Percentiles rank a stretch among this genome's conserved stretches.
phyloP scores from a whole-genome alignment of 2,797 vertebrate genomes.

The Zenarchopterus dispar region DNA sequence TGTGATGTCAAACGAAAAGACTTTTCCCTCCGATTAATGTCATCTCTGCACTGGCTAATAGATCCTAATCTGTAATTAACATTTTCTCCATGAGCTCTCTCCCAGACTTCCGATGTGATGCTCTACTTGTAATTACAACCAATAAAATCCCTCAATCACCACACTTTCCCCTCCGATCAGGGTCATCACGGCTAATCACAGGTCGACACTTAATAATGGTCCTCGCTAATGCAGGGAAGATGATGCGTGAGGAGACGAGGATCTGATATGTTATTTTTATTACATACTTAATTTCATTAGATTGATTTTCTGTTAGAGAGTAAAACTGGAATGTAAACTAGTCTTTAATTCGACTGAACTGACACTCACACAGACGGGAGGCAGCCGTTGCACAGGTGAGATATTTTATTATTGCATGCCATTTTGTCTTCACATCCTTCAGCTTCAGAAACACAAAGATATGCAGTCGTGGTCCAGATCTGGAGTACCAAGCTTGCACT shows the following conservation, averaged over 20 bases:
- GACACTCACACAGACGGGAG: conserved; percentile 28
- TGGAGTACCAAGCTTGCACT: conserved; percentile 24
- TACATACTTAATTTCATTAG: conserved; percentile 26
- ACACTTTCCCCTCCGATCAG: conserved; percentile 61
- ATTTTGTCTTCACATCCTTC: conserved; percentile 47
- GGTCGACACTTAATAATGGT: conserved; percentile 65
- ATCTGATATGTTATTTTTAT: conserved; percentile 60
- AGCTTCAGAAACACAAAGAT: conserved; percentile 5
- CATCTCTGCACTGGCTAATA: conserved; percentile 63
- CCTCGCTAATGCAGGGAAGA: conserved; percentile 66
- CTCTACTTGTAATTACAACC: conserved; percentile 74
- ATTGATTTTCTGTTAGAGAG: not conserved
- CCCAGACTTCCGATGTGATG: conserved; percentile 68
- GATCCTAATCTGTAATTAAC: conserved; percentile 73
- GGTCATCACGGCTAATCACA: conserved; percentile 74
- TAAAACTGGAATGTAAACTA: conserved; percentile 17
- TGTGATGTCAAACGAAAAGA: conserved; percentile 33
- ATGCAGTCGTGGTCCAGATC: conserved; percentile 31
- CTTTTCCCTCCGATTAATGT: conserved; percentile 39
- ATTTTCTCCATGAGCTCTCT: conserved; percentile 66
- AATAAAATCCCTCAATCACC: conserved; percentile 71
- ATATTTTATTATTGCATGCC: conserved; percentile 82
- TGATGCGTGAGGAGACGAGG: conserved; percentile 47
- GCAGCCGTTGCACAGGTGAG: conserved; percentile 60
- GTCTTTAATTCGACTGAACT: not conserved